Base-by-base conservation (phyloP, 2,888 invertebrate genomes). In the Ischnus inquisitorius region DNA sequence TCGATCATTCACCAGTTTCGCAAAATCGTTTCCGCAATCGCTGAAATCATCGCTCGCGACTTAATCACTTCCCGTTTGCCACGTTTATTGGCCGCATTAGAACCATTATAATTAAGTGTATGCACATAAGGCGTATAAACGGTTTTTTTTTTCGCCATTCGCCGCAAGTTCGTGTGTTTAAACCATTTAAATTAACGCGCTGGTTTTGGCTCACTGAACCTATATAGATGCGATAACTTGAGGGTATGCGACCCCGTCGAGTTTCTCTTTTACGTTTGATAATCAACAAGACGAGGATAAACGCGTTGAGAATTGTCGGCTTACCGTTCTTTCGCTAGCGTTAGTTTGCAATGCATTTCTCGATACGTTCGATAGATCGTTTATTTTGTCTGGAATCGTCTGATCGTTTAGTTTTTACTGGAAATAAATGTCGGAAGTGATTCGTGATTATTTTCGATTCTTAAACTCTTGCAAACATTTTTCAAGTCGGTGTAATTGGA, bases 231-330 rank as follows among this genome's bases (percentile, higher is more conserved):
- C 28, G 46, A 67, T 48, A 67, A 67, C 67, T 67, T 28, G 46
- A 67, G 25, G 6, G 14, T 43, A 19, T 46, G 22, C n/a, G 10
- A n/a, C n/a, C 22, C 43, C 25, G 22, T 19, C 19, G 34, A 46
- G n/a, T 67, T 67, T 67, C 67, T 67, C 67, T 67, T 67, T 22
- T 43, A n/a, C 46, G 12, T n/a, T 46, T 28, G 22, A 46, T 22
- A 25, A 46, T 25, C 34, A 25, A 67, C n/a, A 67, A 46, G 25
- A 46, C 67, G 8, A 48, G 14, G 14, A 25, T n/a, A n/a, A n/a
- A 14, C 57, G 6, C 14, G 14, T 34, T 28, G 4, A 28, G 14
- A n/a, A n/a, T n/a, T n/a, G n/a, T 14, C n/a, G n/a, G n/a, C n/a
- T n/a, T n/a, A n/a, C n/a, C n/a, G n/a, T n/a, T n/a, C n/a, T n/a